Base-by-base conservation (phyloP, 2,888 invertebrate species). In the Lasius fuliginosus region DNA sequence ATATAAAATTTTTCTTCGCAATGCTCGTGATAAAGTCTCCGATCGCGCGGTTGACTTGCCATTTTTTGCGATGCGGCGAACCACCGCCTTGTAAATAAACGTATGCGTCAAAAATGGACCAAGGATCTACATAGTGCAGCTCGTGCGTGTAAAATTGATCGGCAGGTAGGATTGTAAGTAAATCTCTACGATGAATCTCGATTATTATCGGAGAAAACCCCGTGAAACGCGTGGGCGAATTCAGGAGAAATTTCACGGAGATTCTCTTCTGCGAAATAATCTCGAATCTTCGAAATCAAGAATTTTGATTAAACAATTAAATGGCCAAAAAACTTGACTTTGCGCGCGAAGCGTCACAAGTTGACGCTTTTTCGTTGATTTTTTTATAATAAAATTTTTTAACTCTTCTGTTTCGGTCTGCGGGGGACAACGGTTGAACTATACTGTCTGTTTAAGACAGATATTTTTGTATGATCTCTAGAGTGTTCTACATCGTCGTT, bases 101-200 rank as follows among this genome's bases (percentile, higher is more conserved):
- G 89, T 90, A 90, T 91, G 92, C 89, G 92, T 92, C 91, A 89
- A 91, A 92, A 92, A 92, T 91, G 92, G 92, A 92, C 92, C 92
- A 92, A 92, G 90, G 90, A 89, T 91, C 86, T 91, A 90, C 88
- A 90, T 92, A 92, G 92, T 87, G 87, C 88, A 87, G 89, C 88
- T 89, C 88, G 89, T 87, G 86, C 76, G 84, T 89, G 89, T 90
- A 88, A 89, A 90, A 89, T 90, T 85, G 88, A 90, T 89, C 87
- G 90, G 88, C 88, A 89, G 89, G 87, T 92, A 92, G 92, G 89
- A 89, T 89, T 90, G 88, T 92, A 93, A 92, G 90, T 92, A 92
- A 91, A 91, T 89, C 88, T 92, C 88, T 92, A 92, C 89, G 90
- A 92, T 92, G 93, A 92, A 90, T 90, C 90, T 89, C 91, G 91